Conservation (phyloP, 2,797 vertebrate genomes). For the Eupleurogrammus muticus region DNA sequence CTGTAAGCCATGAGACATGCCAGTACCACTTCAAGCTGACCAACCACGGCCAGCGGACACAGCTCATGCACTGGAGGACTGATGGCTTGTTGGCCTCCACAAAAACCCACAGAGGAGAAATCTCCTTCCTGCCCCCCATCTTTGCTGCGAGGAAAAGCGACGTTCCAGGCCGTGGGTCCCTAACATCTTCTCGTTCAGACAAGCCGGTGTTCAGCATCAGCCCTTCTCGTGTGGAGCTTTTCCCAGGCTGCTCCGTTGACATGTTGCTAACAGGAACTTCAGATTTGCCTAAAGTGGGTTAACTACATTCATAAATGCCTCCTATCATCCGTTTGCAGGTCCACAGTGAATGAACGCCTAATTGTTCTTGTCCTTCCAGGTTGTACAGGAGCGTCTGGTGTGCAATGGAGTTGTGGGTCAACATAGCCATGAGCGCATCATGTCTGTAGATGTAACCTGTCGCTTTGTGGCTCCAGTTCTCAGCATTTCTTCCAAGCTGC, state of each 20-base stretch:
- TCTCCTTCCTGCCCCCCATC: conserved; percentile 52
- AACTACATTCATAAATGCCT: background rate
- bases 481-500: conserved; percentile 81
- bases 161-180: background rate
- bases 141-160: conserved; percentile 27
- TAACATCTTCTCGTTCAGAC: background rate
- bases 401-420: conserved; percentile 84
- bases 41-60: conserved; percentile 86
- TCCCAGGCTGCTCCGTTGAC: conserved; percentile 80
- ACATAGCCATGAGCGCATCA: conserved; percentile 76
- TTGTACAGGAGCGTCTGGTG: conserved; percentile 84
- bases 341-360: background rate
- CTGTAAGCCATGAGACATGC: conserved; percentile 80
- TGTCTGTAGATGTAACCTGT: conserved; percentile 85
- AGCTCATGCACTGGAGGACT: conserved; percentile 88
- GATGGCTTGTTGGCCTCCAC: conserved; percentile 67
- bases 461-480: conserved; percentile 86
- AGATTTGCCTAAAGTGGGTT: conserved; percentile 81
- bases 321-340: background rate
- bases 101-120: conserved; percentile 27
- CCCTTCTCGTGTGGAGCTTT: conserved; percentile 83
- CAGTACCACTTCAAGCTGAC: conserved; percentile 88
- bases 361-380: conserved; percentile 70
- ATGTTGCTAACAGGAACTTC: conserved; percentile 86
- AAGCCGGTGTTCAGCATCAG: conserved; percentile 84